phyloP scores from a whole-genome alignment of 2,797 vertebrate genomes.

The Harpagifer antarcticus region DNA sequence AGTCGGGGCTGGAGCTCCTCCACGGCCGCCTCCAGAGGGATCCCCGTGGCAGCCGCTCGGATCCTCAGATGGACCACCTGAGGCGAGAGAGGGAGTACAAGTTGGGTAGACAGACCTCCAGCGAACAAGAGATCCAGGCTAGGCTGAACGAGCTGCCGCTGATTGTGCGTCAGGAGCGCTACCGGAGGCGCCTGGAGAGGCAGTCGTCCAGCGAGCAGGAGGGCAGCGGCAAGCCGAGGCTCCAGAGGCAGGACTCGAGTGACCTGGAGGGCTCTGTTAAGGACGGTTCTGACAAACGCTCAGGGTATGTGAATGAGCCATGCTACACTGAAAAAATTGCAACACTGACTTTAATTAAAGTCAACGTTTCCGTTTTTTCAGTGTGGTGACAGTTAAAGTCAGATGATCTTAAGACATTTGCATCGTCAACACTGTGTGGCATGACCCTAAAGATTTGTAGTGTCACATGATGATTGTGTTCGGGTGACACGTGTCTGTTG shows the following conservation, averaged over 20 bases:
- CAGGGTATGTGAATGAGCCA: conserved; percentile 74
- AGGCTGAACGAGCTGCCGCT: conserved; percentile 84
- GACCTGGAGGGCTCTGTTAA: conserved; percentile 87
- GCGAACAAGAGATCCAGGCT: conserved; percentile 85
- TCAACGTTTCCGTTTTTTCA: too few relatives aligned
- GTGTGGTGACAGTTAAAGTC: conserved; percentile 3
- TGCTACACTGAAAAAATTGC: background rate
- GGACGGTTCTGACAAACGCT: conserved; percentile 87
- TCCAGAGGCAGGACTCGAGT: conserved; percentile 92
- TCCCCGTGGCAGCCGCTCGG: conserved; percentile 84
- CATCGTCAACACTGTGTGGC: conserved; percentile 26
- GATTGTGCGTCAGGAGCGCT: conserved; percentile 84
- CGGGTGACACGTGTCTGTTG: conserved; percentile 50
- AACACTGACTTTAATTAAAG: too few relatives aligned
- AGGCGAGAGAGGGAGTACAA: conserved; percentile 87
- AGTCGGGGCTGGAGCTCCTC: conserved; percentile 83
- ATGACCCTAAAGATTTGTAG: conserved; percentile 32
- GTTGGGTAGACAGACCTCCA: conserved; percentile 83
- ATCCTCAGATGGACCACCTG: conserved; percentile 87
- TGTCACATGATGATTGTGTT: conserved; percentile 34
- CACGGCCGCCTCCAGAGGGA: conserved; percentile 84
- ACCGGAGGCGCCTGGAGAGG: conserved; percentile 83
- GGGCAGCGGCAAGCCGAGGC: conserved; percentile 85
- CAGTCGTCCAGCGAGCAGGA: conserved; percentile 88
- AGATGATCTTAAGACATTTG: conserved; percentile 37